Percentiles rank a stretch among this genome's conserved stretches.
Conservation (phyloP, 1,140 invertebrate species). For the Pogonomyrmex barbatus region DNA sequence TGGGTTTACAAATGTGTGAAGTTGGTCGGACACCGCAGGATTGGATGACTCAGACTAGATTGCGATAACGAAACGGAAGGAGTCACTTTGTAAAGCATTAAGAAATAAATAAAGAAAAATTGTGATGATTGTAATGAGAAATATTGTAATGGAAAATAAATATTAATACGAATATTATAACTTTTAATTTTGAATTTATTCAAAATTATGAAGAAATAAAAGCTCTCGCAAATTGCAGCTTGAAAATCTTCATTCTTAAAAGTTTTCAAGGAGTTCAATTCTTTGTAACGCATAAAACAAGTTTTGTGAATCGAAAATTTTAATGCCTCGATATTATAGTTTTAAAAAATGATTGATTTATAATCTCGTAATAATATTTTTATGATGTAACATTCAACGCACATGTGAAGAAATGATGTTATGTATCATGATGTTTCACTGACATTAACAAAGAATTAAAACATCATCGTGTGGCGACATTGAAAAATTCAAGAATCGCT, state of each 20-base stretch:
- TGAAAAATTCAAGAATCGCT: slow-evolving; percentile 9
- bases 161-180: not conserved
- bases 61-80: slow-evolving; percentile 3
- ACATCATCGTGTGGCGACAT: not conserved
- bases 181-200: not conserved
- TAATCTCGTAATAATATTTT: not conserved
- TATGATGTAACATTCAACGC: not conserved
- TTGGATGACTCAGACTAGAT: not conserved
- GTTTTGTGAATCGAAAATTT: not conserved
- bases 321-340: not conserved
- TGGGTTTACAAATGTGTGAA: slow-evolving; percentile 77
- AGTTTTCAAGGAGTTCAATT: not conserved
- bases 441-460: slow-evolving; percentile 7
- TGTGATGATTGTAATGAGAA: not conserved
- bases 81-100: not conserved
- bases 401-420: not conserved
- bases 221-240: not conserved
- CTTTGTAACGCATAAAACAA: not conserved
- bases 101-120: not conserved
- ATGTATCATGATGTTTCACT: not conserved
- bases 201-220: not conserved
- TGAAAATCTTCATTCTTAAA: not conserved
- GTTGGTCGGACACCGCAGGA: slow-evolving; percentile 22
- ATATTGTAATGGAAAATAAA: slow-evolving; percentile 2
- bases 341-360: not conserved